Base-by-base conservation (phyloP, 35 echinoderm and acorn worm species). In the Patiria miniata region DNA sequence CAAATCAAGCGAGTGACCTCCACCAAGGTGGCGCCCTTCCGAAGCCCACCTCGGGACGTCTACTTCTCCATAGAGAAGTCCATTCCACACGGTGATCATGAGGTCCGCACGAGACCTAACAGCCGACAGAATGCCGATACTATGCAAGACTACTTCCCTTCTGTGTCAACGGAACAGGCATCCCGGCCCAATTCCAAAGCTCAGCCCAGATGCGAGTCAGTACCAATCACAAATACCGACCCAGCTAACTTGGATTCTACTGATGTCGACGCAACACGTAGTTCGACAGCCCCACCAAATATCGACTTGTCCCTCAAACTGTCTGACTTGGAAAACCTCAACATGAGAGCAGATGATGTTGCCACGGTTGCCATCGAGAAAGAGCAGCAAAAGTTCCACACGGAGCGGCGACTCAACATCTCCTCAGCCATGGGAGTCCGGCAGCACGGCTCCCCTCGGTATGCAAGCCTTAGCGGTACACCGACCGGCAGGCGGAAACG, bases 401-500 rank as follows among this genome's bases (percentile, higher is more conserved):
- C 65, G 26, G 26, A 30, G 34, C 19, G 65, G 65, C 65, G 65
- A 26, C 65, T 73, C 26, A 73, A 26, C 8, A 84, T 77, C 61
- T 77, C 61, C 50, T 34, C 26, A 30, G 80, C 37, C 61, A 90
- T 55, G 81, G 60, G n/a, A 73, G 40, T 21, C 61, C 50, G 81
- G 73, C 88, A 69, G 39, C 80, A 54, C 40, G 85, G 85, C 38
- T 87, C 21, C 51, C 76, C 51, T 40, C 39, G 76, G 39, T 53
- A 51, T 19, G 83, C 15, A 39, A 37, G 39, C 69, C 33, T 33
- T n/a, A 69, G 23, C 21, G 85, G 85, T 78, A 78, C 44, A 81
- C 39, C 85, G 65, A 61, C 81, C 77, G 17, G 93, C 89, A 65
- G 60, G 83, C n/a, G 29, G n/a, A 83, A 88, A 61, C 51, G 85